phyloP scores from a whole-genome alignment of 1,140 invertebrate species.

The Dryas iulia region DNA sequence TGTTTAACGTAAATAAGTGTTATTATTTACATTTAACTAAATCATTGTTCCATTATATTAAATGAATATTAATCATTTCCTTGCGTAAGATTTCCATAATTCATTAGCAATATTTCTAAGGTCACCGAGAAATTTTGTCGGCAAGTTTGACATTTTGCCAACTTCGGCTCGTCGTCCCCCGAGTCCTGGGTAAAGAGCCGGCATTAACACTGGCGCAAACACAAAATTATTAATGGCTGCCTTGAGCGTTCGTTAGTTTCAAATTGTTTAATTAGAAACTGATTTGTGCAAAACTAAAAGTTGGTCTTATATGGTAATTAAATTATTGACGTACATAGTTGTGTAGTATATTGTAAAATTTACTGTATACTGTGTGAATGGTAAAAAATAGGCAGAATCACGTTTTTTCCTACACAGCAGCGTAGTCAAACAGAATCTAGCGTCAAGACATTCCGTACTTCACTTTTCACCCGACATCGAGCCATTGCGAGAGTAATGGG shows the following conservation, averaged over 20 bases:
- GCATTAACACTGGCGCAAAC: conserved; percentile 34
- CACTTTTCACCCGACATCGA: too few relatives aligned
- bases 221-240: conserved; percentile 38
- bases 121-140: conserved; percentile 26
- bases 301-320: background rate
- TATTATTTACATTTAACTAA: background rate
- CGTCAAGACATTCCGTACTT: too few relatives aligned
- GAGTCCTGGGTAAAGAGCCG: conserved; percentile 24
- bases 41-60: background rate
- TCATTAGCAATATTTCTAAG: conserved; percentile 11
- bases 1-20: background rate
- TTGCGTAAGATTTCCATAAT: background rate
- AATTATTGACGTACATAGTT: background rate
- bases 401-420: too few relatives aligned
- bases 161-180: conserved; percentile 22
- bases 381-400: too few relatives aligned
- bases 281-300: conserved; percentile 5
- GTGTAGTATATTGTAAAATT: too few relatives aligned
- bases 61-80: background rate
- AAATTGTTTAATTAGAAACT: conserved; percentile 5
- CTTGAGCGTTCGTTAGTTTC: conserved; percentile 28
- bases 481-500: too few relatives aligned
- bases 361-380: too few relatives aligned
- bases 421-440: too few relatives aligned
- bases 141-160: conserved; percentile 38